phyloP scores from a whole-genome alignment of 2,888 invertebrate genomes.

The Linyphia triangularis region DNA sequence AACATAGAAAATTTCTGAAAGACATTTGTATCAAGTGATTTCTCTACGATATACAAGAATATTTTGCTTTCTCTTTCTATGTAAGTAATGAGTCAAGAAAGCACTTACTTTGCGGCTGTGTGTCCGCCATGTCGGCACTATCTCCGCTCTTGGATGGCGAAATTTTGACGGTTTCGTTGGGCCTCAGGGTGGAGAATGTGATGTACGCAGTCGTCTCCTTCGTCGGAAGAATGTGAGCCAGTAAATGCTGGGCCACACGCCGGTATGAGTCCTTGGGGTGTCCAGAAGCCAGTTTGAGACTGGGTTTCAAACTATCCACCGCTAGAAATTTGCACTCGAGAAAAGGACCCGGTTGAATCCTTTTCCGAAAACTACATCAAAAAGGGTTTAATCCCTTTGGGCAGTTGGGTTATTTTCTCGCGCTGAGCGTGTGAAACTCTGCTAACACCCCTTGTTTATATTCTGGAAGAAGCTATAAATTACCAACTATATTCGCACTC shows the following conservation, averaged over 20 bases:
- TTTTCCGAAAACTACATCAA: neutral
- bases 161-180: conserved; percentile 80
- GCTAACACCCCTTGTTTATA: too few species aligned
- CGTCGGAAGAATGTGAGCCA: conserved; percentile 63
- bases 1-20: too few species aligned
- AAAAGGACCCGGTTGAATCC: neutral
- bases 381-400: too few species aligned
- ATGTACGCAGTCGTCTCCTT: conserved; percentile 58
- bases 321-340: neutral
- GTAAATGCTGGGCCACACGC: conserved; percentile 61
- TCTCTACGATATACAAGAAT: too few species aligned
- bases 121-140: conserved; percentile 80
- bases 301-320: neutral
- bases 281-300: conserved; percentile 71
- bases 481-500: too few species aligned
- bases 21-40: too few species aligned
- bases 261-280: conserved; percentile 47
- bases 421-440: too few species aligned
- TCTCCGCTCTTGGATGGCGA: conserved; percentile 82
- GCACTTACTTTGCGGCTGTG: conserved; percentile 81
- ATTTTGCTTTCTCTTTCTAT: too few species aligned
- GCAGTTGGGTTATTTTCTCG: too few species aligned
- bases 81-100: too few species aligned
- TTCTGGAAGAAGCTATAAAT: too few species aligned
- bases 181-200: conserved; percentile 71